Conservation (phyloP, 64 coral and sea anemone species). For the Trachythela sp. region DNA sequence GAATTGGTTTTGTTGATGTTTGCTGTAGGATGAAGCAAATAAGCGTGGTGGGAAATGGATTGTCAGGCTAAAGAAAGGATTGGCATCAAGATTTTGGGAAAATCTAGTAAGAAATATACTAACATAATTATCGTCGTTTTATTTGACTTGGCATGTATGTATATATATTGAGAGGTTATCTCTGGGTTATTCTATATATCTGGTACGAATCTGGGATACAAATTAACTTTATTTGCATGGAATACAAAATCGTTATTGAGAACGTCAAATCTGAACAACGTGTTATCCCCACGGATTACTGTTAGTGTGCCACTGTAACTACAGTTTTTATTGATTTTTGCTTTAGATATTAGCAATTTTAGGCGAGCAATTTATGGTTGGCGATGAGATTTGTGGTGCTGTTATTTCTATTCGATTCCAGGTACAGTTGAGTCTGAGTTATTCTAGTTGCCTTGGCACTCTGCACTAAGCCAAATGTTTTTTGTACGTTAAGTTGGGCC, state of each 20-base stretch:
- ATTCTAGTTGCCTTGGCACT: background rate
- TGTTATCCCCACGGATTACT: too few species aligned
- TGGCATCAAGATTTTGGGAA: conserved; percentile 97
- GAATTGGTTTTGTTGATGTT: background rate
- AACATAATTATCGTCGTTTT: background rate
- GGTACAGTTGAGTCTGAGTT: conserved; percentile 27
- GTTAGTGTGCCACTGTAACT: too few species aligned
- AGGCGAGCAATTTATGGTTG: conserved; percentile 99
- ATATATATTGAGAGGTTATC: background rate
- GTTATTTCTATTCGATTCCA: conserved; percentile 98
- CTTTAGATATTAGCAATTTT: conserved; percentile 87
- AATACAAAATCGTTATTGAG: too few species aligned
- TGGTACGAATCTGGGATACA: too few species aligned
- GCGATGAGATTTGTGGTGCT: conserved; percentile 96
- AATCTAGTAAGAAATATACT: conserved; percentile 69
- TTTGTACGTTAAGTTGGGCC: background rate
- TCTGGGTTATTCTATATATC: too few species aligned
- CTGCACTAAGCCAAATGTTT: too few species aligned
- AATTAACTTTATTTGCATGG: too few species aligned
- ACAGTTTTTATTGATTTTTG: background rate
- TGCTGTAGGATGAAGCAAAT: conserved; percentile 88
- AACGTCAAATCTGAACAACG: too few species aligned
- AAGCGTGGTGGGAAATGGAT: conserved; percentile 98
- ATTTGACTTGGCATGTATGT: background rate
- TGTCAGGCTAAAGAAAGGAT: conserved; percentile 90